Percentiles rank a stretch among this genome's conserved stretches.
These are phyloP conservation scores for Drosophila biarmipes DNA, from an alignment of 1,140 invertebrate species.

Conservation along the genomic window DNA sequence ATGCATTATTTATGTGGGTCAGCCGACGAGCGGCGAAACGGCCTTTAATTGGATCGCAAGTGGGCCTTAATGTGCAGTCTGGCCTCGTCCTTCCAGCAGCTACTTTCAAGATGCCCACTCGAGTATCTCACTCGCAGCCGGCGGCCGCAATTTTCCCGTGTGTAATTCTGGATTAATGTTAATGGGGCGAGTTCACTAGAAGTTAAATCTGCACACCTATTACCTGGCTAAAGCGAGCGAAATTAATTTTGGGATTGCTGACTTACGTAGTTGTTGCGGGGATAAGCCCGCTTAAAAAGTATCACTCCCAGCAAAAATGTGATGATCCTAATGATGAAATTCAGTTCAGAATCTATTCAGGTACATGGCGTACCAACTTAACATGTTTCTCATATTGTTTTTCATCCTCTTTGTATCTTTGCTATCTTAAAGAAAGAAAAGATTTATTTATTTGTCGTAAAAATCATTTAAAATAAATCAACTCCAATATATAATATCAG, in stretches of 20 bases:
- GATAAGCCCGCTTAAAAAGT: not conserved
- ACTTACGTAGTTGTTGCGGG: slow-evolving; percentile 11
- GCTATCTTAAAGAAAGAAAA: too few relatives aligned
- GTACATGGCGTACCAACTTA: too few relatives aligned
- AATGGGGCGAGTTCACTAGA: slow-evolving; percentile 25
- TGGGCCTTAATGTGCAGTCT: slow-evolving; percentile 60
- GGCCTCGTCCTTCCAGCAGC: slow-evolving; percentile 27
- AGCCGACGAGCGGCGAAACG: slow-evolving; percentile 61
- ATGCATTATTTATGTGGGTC: slow-evolving; percentile 81
- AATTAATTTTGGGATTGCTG: slow-evolving; percentile 16
- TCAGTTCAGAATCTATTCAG: too few relatives aligned
- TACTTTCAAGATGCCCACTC: slow-evolving; percentile 50
- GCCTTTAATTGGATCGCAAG: slow-evolving; percentile 77
- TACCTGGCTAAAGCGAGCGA: slow-evolving; percentile 5
- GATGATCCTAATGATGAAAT: too few relatives aligned
- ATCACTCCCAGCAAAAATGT: not conserved
- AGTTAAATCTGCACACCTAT: slow-evolving; percentile 35
- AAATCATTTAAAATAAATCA: too few relatives aligned
- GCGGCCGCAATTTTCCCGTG: slow-evolving; percentile 25
- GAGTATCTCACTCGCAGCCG: slow-evolving; percentile 37
- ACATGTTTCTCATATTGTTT: too few relatives aligned
- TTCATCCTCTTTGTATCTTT: too few relatives aligned
- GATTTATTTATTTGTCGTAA: too few relatives aligned
- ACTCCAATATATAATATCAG: too few relatives aligned
- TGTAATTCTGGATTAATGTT: slow-evolving; percentile 48